Conservation (phyloP, 2,113 vertebrate species). For the Aegithalos caudatus region DNA sequence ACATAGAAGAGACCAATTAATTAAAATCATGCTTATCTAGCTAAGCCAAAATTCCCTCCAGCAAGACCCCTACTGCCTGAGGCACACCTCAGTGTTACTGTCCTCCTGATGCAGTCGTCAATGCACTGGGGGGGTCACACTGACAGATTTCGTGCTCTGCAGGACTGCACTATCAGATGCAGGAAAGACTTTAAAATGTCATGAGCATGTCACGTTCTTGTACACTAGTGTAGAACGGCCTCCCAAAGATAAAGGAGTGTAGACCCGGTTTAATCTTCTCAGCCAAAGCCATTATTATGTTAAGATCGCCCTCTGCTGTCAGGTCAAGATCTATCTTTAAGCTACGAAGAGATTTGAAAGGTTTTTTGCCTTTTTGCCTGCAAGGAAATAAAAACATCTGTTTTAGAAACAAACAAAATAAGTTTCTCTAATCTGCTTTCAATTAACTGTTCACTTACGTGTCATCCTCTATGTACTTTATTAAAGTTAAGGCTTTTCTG, state of each 20-base stretch:
- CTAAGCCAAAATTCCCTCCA: neutral
- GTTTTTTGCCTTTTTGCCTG: constrained; percentile 95
- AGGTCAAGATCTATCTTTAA: constrained; percentile 92
- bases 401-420: neutral
- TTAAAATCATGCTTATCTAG: neutral
- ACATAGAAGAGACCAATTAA: neutral
- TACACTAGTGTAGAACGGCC: constrained; percentile 89
- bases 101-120: neutral
- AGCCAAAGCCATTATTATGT: constrained; percentile 94
- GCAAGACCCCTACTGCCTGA: neutral
- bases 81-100: neutral
- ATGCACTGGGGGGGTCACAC: neutral
- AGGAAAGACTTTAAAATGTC: constrained; percentile 78
- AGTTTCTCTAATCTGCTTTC: neutral
- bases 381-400: neutral
- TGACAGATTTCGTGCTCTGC: neutral
- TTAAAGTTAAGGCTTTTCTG: constrained; percentile 93
- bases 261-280: constrained; percentile 96
- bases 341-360: constrained; percentile 89
- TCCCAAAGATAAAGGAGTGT: constrained; percentile 93
- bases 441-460: constrained; percentile 81
- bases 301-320: constrained; percentile 92
- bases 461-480: constrained; percentile 98
- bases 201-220: constrained; percentile 91
- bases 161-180: neutral